Conservation (phyloP, 2,113 vertebrate genomes). For the Mesitornis unicolor region DNA sequence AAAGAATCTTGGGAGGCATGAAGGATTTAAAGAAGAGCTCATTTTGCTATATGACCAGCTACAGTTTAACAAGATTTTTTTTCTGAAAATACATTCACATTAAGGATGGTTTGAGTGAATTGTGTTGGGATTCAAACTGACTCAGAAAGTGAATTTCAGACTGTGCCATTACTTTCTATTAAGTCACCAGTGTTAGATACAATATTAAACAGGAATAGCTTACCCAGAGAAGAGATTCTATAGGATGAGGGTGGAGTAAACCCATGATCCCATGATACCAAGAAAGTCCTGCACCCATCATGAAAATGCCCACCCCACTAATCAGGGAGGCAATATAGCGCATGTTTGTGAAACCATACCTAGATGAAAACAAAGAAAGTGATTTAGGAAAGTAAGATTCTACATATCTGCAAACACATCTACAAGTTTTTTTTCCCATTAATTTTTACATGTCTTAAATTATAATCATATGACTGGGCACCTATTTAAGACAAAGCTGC, state of each 20-base stretch:
- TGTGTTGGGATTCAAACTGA: background rate
- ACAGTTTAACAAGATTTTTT: background rate
- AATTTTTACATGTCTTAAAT: background rate
- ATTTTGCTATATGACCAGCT: background rate
- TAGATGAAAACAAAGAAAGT: slow-evolving; percentile 46
- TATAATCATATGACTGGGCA: background rate
- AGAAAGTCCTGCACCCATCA: slow-evolving; percentile 98
- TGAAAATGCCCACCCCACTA: slow-evolving; percentile 98
- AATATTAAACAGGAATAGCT: slow-evolving; percentile 32
- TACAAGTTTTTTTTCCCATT: background rate
- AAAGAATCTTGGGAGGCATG: background rate
- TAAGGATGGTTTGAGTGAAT: background rate
- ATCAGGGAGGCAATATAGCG: slow-evolving; percentile 97
- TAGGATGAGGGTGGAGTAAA: slow-evolving; percentile 90
- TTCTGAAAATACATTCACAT: background rate
- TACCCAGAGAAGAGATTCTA: slow-evolving; percentile 96
- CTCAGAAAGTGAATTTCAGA: background rate
- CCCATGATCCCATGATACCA: slow-evolving; percentile 98
- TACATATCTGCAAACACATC: background rate
- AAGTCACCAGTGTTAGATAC: background rate
- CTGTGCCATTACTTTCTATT: background rate
- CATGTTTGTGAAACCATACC: slow-evolving; percentile 98
- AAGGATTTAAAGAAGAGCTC: background rate
- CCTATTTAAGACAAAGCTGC: background rate
- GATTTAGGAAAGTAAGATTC: background rate